Evolutionary conservation across 2,797 vertebrate genomes (phyloP), one percentile per base, ranked within the genome.

Genomic region (Chrysocyon brachyurus): DNA sequence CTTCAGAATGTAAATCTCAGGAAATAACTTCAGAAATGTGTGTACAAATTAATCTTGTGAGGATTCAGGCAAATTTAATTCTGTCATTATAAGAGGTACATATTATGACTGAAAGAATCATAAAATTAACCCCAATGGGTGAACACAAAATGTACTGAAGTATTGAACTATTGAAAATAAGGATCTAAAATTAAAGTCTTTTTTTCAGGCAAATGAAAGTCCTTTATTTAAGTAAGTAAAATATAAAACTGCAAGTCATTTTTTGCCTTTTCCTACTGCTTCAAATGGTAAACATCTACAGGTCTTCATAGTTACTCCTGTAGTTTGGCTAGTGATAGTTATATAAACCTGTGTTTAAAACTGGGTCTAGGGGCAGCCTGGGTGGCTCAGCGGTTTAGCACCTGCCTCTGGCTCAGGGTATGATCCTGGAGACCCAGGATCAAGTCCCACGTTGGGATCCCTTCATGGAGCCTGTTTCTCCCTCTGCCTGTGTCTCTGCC

Each of bases 1-100:
- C 40, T 85, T 88, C 57, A 91, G n/a, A 73, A 68, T 19, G 24
- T 10, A 79, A 96, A 46, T 81, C n/a, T 92, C 61, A 96, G 59
- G 87, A 92, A 63, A 54, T 66, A 68, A 81, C 22, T 54, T 90
- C 31, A 31, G 14, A 92, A 93, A 87, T 83, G 36, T 54, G 7
- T 46, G 6, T 24, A n/a, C 36, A 88, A 72, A 12, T 64, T 70
- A 31, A 54, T 66, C 63, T 61, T 57, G 28, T 57, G 36, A 84
- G 24, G 24, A 12, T 93, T 83, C n/a, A 36, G 28, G 24, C 19
- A 78, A 24, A 90, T 70, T 86, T 63, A 56, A 82, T 81, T 82
- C 77, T 70, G 59, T 49, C 31, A 64, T 57, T 77, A 40, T 49
- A 70, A 75, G 22, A 75, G 46, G 68, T 83, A 83, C 6, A 33